These are phyloP conservation scores for Leuctra nigra DNA, from an alignment of 2,888 invertebrate species.

Conservation along the genomic window DNA sequence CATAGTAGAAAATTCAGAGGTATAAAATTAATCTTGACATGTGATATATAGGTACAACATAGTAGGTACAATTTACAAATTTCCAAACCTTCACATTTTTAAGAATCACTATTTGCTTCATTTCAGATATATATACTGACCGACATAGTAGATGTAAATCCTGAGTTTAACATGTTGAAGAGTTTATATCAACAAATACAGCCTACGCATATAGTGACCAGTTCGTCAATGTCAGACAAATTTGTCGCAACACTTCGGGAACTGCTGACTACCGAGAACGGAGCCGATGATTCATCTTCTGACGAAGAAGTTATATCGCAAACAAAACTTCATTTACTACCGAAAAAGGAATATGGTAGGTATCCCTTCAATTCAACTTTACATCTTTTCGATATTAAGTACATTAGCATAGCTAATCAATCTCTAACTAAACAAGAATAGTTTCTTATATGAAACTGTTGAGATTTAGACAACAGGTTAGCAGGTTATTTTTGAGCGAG, in stretches of 20 bases:
- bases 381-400: too few relatives aligned
- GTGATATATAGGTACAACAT: not conserved
- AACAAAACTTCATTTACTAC: conserved; percentile 49
- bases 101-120: not conserved
- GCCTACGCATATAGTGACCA: conserved; percentile 40
- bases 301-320: conserved; percentile 36
- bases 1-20: conserved; percentile 57
- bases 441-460: too few relatives aligned
- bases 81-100: not conserved
- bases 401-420: not conserved
- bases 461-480: too few relatives aligned
- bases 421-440: too few relatives aligned
- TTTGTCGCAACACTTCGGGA: conserved; percentile 46
- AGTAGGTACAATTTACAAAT: not conserved
- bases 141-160: conserved; percentile 58
- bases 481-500: too few relatives aligned
- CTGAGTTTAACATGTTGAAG: conserved; percentile 53
- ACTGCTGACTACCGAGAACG: conserved; percentile 36
- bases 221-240: conserved; percentile 42
- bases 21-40: conserved; percentile 32
- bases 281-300: conserved; percentile 34
- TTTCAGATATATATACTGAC: conserved; percentile 57
- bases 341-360: conserved; percentile 54
- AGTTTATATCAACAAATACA: conserved; percentile 53
- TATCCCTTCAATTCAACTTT: conserved; percentile 23